These are phyloP conservation scores for Euglossa dilemma DNA, from an alignment of 1,140 invertebrate genomes.

Conservation along the genomic window DNA sequence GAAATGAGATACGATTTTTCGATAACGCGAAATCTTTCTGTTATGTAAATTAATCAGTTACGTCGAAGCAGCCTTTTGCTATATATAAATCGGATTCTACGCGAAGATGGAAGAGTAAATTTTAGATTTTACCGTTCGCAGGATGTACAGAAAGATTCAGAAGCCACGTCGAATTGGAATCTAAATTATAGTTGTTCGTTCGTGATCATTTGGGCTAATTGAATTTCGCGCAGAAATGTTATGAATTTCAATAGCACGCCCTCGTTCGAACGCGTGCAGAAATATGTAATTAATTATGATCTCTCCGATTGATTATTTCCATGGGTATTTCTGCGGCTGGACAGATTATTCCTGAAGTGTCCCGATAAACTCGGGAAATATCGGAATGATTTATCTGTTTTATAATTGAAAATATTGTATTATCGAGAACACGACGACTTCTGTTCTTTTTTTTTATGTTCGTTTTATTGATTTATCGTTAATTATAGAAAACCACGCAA, in stretches of 20 bases:
- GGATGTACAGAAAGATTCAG: background rate
- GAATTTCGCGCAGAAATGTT: background rate
- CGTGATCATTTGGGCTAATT: constrained; percentile 6
- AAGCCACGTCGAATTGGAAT: background rate
- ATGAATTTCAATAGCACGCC: background rate
- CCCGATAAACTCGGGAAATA: too few relatives aligned
- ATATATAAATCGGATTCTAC: too few relatives aligned
- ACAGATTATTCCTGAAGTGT: background rate
- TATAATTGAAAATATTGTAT: too few relatives aligned
- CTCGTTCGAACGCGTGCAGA: background rate
- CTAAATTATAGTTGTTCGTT: constrained; percentile 3
- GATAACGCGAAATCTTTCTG: background rate
- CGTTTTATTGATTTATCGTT: too few relatives aligned
- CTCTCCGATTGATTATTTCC: background rate
- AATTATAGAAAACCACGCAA: too few relatives aligned
- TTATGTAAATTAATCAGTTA: background rate
- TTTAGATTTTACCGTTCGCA: background rate
- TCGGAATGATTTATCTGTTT: too few relatives aligned
- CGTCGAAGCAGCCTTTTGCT: too few relatives aligned
- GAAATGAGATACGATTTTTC: background rate
- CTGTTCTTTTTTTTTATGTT: too few relatives aligned
- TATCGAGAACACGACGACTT: too few relatives aligned
- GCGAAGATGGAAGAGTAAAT: background rate
- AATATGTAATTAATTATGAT: background rate
- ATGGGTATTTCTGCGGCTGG: background rate